Percentiles rank a stretch among this genome's conserved stretches.
phyloP scores from a whole-genome alignment of 2,888 invertebrate genomes.

The Theodoxus fluviatilis region DNA sequence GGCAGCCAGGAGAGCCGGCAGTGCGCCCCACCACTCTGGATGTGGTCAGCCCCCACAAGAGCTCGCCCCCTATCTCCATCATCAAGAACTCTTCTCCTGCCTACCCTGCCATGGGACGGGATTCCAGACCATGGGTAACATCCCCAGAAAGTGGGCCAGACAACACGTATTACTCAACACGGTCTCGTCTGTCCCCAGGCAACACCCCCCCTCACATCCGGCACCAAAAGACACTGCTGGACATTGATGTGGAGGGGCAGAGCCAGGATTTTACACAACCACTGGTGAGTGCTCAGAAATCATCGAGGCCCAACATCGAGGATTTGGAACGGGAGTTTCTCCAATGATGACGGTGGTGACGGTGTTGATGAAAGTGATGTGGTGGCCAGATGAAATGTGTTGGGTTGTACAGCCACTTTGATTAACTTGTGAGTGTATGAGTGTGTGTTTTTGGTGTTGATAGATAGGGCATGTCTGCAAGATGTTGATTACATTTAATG shows the following conservation, averaged over 20 bases:
- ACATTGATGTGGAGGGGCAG: slow-evolving; percentile 65
- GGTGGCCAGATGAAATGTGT: background rate
- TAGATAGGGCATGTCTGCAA: too few relatives aligned
- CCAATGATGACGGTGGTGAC: slow-evolving; percentile 34
- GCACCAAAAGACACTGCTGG: slow-evolving; percentile 61
- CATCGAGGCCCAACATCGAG: slow-evolving; percentile 30
- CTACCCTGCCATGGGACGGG: too few relatives aligned
- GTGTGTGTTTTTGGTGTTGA: too few relatives aligned
- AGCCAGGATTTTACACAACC: slow-evolving; percentile 59
- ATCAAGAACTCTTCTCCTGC: slow-evolving; percentile 33
- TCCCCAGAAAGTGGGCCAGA: too few relatives aligned
- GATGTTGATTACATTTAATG: too few relatives aligned
- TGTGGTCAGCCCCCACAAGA: slow-evolving; percentile 74
- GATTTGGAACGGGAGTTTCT: slow-evolving; percentile 41
- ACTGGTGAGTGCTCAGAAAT: slow-evolving; percentile 39
- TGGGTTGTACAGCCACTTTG: too few relatives aligned
- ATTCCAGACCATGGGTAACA: too few relatives aligned
- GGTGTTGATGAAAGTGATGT: too few relatives aligned
- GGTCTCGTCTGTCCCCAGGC: slow-evolving; percentile 71
- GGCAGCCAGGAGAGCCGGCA: slow-evolving; percentile 53
- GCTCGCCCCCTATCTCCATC: too few relatives aligned
- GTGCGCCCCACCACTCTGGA: slow-evolving; percentile 72
- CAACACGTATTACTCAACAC: slow-evolving; percentile 83
- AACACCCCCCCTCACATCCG: slow-evolving; percentile 60
- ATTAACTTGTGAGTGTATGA: too few relatives aligned